Evolutionary conservation across 2,888 invertebrate genomes (phyloP).

Genomic region (Perizoma affinitatum): DNA sequence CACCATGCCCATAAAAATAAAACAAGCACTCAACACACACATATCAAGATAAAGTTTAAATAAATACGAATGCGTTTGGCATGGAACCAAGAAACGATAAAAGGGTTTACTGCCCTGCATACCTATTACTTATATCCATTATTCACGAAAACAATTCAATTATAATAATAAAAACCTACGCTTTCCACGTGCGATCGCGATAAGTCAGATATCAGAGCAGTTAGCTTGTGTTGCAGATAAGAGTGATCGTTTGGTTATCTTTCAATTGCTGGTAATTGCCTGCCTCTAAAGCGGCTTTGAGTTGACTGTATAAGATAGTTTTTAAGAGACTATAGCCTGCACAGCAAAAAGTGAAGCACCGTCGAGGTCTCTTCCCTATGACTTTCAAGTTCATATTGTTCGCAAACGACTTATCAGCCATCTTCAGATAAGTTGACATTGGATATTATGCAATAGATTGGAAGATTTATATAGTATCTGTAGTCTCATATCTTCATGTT

Average conservation of each 20-base stretch:
- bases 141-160: no score
- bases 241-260: slow-evolving; percentile 19
- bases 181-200: slow-evolving; percentile 14
- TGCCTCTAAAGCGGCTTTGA: slow-evolving; percentile 11
- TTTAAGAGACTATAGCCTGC: slow-evolving; percentile 12
- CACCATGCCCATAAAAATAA: slow-evolving; percentile 17
- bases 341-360: slow-evolving; percentile 2
- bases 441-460: slow-evolving; percentile 13
- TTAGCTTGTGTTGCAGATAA: slow-evolving; percentile 26
- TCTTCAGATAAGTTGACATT: slow-evolving; percentile 14
- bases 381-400: slow-evolving; percentile 21
- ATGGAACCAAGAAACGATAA: slow-evolving; percentile 44
- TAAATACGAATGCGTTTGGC: slow-evolving; percentile 46
- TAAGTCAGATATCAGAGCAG: slow-evolving; percentile 17
- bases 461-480: neutral
- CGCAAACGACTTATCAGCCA: slow-evolving; percentile 12
- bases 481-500: slow-evolving; percentile 2
- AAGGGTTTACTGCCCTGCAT: slow-evolving; percentile 47
- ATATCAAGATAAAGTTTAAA: slow-evolving; percentile 26
- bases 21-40: slow-evolving; percentile 22
- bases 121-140: slow-evolving; percentile 20
- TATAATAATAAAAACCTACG: neutral
- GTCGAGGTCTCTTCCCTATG: neutral
- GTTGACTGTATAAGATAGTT: slow-evolving; percentile 9
- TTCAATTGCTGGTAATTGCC: slow-evolving; percentile 12